Evolutionary conservation across 2,113 vertebrate species (phyloP).

Genomic region (Camelus dromedarius): DNA sequence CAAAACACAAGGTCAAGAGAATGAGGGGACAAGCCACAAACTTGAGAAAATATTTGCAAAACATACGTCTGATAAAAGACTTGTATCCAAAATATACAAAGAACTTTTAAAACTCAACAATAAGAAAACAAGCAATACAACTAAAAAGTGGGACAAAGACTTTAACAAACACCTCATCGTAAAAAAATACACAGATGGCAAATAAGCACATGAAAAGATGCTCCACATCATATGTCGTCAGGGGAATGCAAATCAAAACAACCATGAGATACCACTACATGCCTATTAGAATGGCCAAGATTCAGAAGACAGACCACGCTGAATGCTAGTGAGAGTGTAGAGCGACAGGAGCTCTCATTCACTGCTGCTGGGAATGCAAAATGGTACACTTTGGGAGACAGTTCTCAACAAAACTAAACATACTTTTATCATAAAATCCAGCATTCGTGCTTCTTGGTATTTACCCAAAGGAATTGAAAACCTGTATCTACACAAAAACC

Average conservation of each 20-base stretch:
- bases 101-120: not conserved
- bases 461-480: not conserved
- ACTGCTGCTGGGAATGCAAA: accelerated
- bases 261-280: accelerated
- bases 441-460: not conserved
- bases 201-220: not conserved
- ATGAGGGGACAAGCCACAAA: not conserved
- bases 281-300: accelerated
- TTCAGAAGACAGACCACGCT: not conserved
- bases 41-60: not conserved
- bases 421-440: not conserved
- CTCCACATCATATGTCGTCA: too few species aligned
- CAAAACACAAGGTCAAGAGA: not conserved
- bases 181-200: not conserved
- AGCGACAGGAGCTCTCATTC: accelerated
- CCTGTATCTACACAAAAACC: not conserved
- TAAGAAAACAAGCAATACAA: not conserved
- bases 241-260: not conserved
- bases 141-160: not conserved
- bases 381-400: not conserved
- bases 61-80: not conserved
- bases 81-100: not conserved
- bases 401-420: not conserved
- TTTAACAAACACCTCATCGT: not conserved
- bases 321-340: accelerated